Base-by-base conservation (phyloP, 2,113 vertebrate species). In the Peromyscus maniculatus region DNA sequence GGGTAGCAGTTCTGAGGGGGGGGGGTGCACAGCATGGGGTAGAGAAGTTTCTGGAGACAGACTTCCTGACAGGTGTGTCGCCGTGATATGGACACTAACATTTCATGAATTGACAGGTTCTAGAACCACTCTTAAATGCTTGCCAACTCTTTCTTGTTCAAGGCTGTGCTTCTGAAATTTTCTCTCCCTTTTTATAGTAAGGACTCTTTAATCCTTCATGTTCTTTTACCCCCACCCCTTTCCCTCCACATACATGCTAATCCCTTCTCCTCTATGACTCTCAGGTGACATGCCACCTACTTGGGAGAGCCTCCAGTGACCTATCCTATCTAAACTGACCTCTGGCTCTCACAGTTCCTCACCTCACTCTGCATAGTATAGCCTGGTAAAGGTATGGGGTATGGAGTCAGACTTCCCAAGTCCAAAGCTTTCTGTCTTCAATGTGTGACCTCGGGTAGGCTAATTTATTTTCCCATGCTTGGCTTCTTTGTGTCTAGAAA, bases 21-120 rank as follows among this genome's bases (percentile, higher is more conserved):
- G 59, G 33, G 36, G 55, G 33, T 31, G 10, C 24, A 75, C 15
- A 55, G 52, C n/a, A 17, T 0, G 66, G 12, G 66, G 8, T 80
- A 59, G 79, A 75, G 77, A 39, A 22, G 52, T 43, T 57, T 84
- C 80, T 84, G 52, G 86, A 93, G 84, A 94, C 93, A 93, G 78
- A 89, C 10, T 15, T 39, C 26, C 52, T 46, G 28, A 57, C 36
- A 52, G 71, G 75, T 17, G 11, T 21, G 57, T 62, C 78, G 66
- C 43, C n/a, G 43, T 22, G 67, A 49, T 17, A 16, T 17, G 62
- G 59, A 59, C 7, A n/a, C 46, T 46, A 79, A 79, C 19, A 72
- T 39, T 2, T 24, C 15, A 64, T 52, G 31, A 77, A 82, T 77
- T 86, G 62, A 87, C 87, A 26, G 39, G 46, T 39, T 87, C 26